These are phyloP conservation scores for Diabrotica undecimpunctata DNA, from an alignment of 1,140 invertebrate species.

Conservation along the genomic window DNA sequence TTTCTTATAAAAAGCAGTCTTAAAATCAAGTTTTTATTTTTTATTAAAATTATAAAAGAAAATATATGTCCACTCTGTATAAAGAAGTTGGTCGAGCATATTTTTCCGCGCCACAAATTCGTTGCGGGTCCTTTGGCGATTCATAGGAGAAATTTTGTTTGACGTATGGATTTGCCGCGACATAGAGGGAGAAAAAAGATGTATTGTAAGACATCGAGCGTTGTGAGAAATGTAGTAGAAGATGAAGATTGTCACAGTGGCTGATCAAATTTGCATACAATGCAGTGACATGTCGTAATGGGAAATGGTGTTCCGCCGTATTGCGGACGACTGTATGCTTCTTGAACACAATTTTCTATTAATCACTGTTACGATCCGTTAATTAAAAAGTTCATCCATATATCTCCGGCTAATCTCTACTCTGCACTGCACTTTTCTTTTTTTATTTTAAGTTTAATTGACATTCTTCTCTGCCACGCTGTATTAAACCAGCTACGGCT, in stretches of 20 bases:
- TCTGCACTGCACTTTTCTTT: conserved; percentile 35
- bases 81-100: no score
- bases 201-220: conserved; percentile 13
- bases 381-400: conserved; percentile 45
- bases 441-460: conserved; percentile 37
- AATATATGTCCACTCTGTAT: no score
- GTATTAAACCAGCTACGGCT: conserved; percentile 6
- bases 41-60: no score
- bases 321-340: conserved; percentile 40
- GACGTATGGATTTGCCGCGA: not conserved
- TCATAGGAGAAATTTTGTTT: no score
- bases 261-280: conserved; percentile 46
- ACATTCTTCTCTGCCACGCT: conserved; percentile 28
- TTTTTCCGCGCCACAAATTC: no score
- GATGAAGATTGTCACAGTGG: conserved; percentile 47
- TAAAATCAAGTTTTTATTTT: no score
- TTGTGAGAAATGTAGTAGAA: conserved; percentile 40
- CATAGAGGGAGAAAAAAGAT: conserved; percentile 5
- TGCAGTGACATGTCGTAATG: conserved; percentile 47
- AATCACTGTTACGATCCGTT: conserved; percentile 47
- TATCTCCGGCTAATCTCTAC: conserved; percentile 40
- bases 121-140: no score
- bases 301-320: conserved; percentile 42
- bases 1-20: no score
- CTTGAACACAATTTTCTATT: conserved; percentile 46